These are phyloP conservation scores for Amphiprion clarkii DNA, from an alignment of 2,797 vertebrate genomes.

Conservation along the genomic window DNA sequence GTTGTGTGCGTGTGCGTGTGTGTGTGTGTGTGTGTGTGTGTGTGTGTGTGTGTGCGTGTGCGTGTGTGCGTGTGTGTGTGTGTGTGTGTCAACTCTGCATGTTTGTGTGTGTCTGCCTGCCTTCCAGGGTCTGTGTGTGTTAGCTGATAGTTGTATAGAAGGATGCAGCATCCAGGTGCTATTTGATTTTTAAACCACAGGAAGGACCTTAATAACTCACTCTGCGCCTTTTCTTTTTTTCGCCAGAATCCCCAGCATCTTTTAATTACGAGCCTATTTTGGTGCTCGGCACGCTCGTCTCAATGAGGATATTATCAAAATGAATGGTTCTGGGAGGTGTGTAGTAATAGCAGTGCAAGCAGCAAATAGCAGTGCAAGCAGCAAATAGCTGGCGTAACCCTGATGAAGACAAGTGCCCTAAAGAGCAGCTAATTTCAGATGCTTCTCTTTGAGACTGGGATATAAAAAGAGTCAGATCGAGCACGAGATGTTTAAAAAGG, in stretches of 20 bases:
- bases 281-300: conserved; percentile 43
- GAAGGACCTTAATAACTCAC: conserved; percentile 68
- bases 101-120: conserved; percentile 22
- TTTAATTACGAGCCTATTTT: conserved; percentile 81
- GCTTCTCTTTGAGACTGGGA: conserved; percentile 34
- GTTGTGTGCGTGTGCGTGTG: conserved; percentile 18
- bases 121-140: conserved; percentile 20
- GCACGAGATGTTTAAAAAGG: conserved; percentile 46
- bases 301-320: conserved; percentile 69
- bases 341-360: conserved; percentile 47
- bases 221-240: conserved; percentile 30
- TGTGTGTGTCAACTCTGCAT: conserved; percentile 17
- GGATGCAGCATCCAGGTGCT: conserved; percentile 52
- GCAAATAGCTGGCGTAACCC: conserved; percentile 43
- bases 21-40: conserved; percentile 25
- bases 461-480: conserved; percentile 22
- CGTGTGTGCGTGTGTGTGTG: conserved; percentile 14
- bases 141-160: conserved; percentile 15
- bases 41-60: conserved; percentile 21
- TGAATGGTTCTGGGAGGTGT: conserved; percentile 63
- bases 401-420: conserved; percentile 39
- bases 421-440: conserved; percentile 46
- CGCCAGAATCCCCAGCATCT: conserved; percentile 62
- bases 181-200: conserved; percentile 57
- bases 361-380: conserved; percentile 38